Percentiles rank a stretch among this genome's conserved stretches.
Conservation (phyloP, 2,888 invertebrate genomes). For the Eupithecia tripunctaria region DNA sequence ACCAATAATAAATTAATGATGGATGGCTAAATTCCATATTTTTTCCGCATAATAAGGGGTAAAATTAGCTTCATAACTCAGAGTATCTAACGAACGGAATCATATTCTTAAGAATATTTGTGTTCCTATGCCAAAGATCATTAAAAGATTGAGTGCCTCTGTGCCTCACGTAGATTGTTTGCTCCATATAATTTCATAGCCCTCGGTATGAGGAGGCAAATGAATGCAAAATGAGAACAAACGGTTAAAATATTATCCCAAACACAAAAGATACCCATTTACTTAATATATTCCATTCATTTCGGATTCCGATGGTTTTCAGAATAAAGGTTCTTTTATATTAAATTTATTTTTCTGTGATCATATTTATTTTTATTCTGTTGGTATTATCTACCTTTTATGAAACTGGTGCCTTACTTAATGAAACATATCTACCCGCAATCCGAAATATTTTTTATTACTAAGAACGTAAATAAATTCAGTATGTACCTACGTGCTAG, state of each 20-base stretch:
- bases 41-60: background rate
- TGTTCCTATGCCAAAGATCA: background rate
- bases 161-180: conserved; percentile 64
- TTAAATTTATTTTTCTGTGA: conserved; percentile 18
- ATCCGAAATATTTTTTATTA: background rate
- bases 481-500: too few relatives aligned
- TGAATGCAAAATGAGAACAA: conserved; percentile 59
- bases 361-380: conserved; percentile 4
- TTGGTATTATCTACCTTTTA: background rate
- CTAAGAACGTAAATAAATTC: too few relatives aligned
- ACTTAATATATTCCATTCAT: conserved; percentile 67
- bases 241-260: conserved; percentile 65
- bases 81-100: background rate
- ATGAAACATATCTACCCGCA: too few relatives aligned
- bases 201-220: conserved; percentile 54
- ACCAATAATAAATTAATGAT: background rate
- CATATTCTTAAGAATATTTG: background rate
- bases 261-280: conserved; percentile 67
- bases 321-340: conserved; percentile 18
- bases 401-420: background rate
- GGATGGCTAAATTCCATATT: background rate
- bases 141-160: conserved; percentile 55
- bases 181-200: conserved; percentile 76
- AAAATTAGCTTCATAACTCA: background rate
- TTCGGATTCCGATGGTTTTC: conserved; percentile 42